Percentiles rank a stretch among this genome's conserved stretches.
These are phyloP conservation scores for Vanessa cardui DNA, from an alignment of 2,888 invertebrate genomes.

Conservation along the genomic window DNA sequence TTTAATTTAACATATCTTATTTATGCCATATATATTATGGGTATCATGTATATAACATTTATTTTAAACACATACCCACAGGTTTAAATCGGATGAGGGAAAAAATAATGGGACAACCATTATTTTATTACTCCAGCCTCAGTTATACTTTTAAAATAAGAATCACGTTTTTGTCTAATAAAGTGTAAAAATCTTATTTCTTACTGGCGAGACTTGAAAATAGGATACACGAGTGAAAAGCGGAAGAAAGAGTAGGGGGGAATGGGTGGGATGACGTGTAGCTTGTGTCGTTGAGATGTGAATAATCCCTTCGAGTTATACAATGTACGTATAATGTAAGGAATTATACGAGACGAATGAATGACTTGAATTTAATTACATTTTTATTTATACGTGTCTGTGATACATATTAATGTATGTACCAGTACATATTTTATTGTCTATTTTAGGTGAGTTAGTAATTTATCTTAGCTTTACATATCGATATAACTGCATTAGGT, in stretches of 20 bases:
- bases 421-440: too few relatives aligned
- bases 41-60: too few relatives aligned
- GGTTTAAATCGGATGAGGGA: too few relatives aligned
- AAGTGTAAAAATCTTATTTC: conserved; percentile 39
- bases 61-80: too few relatives aligned
- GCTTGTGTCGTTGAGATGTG: conserved; percentile 23
- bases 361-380: conserved; percentile 12
- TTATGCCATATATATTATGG: too few relatives aligned
- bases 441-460: too few relatives aligned
- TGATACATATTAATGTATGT: not conserved
- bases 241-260: conserved; percentile 7
- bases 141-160: not conserved
- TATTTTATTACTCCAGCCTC: not conserved
- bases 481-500: too few relatives aligned
- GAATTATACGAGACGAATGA: not conserved
- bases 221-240: conserved; percentile 25
- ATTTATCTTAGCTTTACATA: too few relatives aligned
- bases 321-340: conserved; percentile 11
- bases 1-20: too few relatives aligned
- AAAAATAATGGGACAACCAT: not conserved
- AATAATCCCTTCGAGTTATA: conserved; percentile 34
- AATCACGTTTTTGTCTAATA: conserved; percentile 34
- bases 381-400: not conserved
- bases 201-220: conserved; percentile 37
- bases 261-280: conserved; percentile 27